Evolutionary conservation across 2,113 vertebrate species (phyloP).

Genomic region (Cynocephalus volans): DNA sequence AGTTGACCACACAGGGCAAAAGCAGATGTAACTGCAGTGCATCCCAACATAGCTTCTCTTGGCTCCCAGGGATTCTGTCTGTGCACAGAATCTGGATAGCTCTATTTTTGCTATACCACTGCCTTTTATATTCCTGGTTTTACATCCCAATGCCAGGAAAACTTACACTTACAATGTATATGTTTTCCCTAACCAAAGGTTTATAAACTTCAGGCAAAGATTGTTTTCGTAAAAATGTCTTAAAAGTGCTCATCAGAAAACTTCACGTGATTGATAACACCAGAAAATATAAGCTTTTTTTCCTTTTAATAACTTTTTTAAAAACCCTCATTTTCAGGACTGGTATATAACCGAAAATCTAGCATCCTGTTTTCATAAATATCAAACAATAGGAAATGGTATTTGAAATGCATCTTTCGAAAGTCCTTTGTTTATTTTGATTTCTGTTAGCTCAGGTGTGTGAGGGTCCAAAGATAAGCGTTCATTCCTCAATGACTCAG

Average conservation of each 20-base stretch:
- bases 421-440: slow-evolving; percentile 44
- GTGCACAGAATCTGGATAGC: background rate
- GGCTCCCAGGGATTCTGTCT: background rate
- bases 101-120: background rate
- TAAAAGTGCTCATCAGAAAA: background rate
- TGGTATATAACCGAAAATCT: background rate
- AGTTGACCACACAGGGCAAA: background rate
- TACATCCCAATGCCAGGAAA: background rate
- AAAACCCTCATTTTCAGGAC: slow-evolving; percentile 15
- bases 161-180: fast-evolving
- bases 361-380: background rate
- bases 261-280: background rate
- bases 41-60: background rate
- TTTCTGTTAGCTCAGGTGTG: slow-evolving; percentile 29
- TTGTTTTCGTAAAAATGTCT: slow-evolving; percentile 1
- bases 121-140: background rate
- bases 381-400: background rate
- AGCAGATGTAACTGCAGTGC: background rate
- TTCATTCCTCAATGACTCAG: background rate
- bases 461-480: background rate
- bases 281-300: background rate
- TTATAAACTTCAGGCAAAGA: background rate
- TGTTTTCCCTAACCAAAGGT: background rate
- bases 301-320: slow-evolving; percentile 2
- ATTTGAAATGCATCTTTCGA: slow-evolving; percentile 8